These are phyloP conservation scores for Tanypteryx hageni DNA, from an alignment of 2,888 invertebrate genomes.

Conservation along the genomic window DNA sequence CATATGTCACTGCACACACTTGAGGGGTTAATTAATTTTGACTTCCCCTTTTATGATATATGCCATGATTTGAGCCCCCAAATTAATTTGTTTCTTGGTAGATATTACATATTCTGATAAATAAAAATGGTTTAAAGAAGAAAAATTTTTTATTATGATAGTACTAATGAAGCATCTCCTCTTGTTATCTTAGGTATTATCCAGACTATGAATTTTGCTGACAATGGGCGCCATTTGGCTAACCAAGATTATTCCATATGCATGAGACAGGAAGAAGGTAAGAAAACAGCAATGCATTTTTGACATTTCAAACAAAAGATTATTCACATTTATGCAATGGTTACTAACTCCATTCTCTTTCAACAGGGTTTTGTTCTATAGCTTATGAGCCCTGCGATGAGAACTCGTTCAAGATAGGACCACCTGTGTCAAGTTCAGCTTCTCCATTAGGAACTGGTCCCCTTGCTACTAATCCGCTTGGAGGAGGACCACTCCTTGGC, in stretches of 20 bases:
- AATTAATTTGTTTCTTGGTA: too few species aligned
- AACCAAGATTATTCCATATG: constrained; percentile 88
- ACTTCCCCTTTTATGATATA: too few species aligned
- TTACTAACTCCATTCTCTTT: neutral
- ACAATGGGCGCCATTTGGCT: constrained; percentile 88
- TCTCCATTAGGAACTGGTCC: neutral
- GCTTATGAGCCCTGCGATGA: constrained; percentile 86
- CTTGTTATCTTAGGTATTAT: constrained; percentile 77
- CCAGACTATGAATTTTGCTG: constrained; percentile 88
- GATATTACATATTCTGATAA: too few species aligned
- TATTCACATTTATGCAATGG: neutral
- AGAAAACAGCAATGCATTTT: neutral
- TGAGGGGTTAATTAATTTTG: too few species aligned
- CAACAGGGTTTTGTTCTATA: constrained; percentile 84
- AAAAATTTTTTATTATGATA: neutral
- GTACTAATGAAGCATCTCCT: neutral
- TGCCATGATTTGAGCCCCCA: too few species aligned
- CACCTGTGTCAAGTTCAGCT: constrained; percentile 70
- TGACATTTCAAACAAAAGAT: too few species aligned
- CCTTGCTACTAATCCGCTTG: constrained; percentile 8
- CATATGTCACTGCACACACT: too few species aligned
- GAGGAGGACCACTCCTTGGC: constrained; percentile 31
- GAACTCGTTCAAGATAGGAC: constrained; percentile 86
- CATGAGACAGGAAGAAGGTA: constrained; percentile 76
- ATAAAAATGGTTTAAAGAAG: neutral